These are phyloP conservation scores for Dendropsophus ebraccatus DNA, from an alignment of 2,113 vertebrate species.

Conservation along the genomic window DNA sequence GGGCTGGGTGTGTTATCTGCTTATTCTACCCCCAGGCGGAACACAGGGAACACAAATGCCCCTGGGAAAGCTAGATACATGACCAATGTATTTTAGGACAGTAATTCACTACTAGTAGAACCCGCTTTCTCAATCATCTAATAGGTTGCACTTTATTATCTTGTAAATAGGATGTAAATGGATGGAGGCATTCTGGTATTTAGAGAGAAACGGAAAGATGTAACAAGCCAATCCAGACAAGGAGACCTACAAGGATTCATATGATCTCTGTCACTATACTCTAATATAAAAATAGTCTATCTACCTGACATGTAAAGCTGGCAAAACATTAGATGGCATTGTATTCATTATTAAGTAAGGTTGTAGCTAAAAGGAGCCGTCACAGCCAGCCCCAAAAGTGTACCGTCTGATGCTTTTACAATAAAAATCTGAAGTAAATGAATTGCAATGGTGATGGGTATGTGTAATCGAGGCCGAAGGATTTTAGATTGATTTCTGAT, in stretches of 20 bases:
- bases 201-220: neutral
- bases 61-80: constrained; percentile 1
- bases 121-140: constrained; percentile 7
- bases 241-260: neutral
- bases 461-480: too few relatives aligned
- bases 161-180: neutral
- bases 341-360: too few relatives aligned
- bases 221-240: neutral
- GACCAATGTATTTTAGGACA: constrained; percentile 15
- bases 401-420: too few relatives aligned
- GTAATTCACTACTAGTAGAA: constrained; percentile 7
- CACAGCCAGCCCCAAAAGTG: too few relatives aligned
- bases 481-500: too few relatives aligned
- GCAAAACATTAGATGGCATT: neutral
- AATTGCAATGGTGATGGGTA: too few relatives aligned
- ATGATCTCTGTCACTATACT: neutral
- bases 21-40: neutral
- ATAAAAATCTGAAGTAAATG: too few relatives aligned
- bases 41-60: constrained; percentile 2
- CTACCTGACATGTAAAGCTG: neutral
- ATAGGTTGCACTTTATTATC: neutral
- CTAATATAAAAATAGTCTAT: neutral
- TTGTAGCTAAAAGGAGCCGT: too few relatives aligned
- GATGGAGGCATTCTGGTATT: neutral
- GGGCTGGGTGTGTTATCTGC: neutral